phyloP scores from a whole-genome alignment of 1,140 invertebrate genomes.

The Procambarus virginalis region DNA sequence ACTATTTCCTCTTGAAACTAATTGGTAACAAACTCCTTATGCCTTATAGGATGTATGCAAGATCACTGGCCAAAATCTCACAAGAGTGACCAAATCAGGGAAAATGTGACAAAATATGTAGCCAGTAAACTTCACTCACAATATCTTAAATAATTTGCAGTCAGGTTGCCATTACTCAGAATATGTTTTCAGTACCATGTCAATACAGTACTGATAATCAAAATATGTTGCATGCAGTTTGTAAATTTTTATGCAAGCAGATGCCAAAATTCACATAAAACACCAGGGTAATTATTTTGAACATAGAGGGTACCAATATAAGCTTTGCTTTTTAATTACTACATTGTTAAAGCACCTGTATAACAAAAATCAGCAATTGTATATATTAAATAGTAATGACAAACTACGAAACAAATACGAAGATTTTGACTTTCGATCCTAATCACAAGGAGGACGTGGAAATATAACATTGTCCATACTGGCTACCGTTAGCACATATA shows the following conservation, averaged over 20 bases:
- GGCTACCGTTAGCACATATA: not conserved
- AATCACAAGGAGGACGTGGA: not conserved
- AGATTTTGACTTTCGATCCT: not conserved
- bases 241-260: not conserved
- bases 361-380: not conserved
- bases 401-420: not conserved
- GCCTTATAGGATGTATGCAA: not conserved
- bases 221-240: not conserved
- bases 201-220: not conserved
- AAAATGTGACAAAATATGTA: not conserved
- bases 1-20: not conserved
- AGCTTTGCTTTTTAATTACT: not conserved
- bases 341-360: not conserved
- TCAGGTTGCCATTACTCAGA: too few species aligned
- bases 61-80: not conserved
- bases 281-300: not conserved
- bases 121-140: not conserved
- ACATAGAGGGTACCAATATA: not conserved
- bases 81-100: not conserved
- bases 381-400: not conserved
- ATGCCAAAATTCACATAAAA: not conserved
- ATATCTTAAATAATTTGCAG: not conserved
- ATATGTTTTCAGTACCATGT: not conserved
- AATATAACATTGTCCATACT: not conserved
- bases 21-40: not conserved